Base-by-base conservation (phyloP, 2,888 invertebrate species). In the Diarsia dahlii region DNA sequence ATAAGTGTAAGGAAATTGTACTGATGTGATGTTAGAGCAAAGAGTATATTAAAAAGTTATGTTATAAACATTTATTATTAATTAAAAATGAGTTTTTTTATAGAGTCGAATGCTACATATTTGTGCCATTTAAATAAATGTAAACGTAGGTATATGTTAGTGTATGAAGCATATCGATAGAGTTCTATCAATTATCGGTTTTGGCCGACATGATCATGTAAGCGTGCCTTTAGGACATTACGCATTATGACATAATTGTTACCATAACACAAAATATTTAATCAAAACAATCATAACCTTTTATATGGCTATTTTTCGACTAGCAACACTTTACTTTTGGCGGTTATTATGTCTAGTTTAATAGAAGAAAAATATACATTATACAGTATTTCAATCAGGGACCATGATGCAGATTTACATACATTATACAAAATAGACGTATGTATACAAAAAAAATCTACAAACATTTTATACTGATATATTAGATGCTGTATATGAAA, bases 1-100 rank as follows among this genome's bases (percentile, higher is more conserved):
- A 92, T 87, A 85, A 78, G 78, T 76, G 72, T 88, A 88, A 85
- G 91, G 93, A 93, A 94, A 92, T 93, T 94, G 95, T 94, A 95
- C 95, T 95, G 95, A 95, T 94, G 95, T 95, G 94, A 94, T 94
- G 92, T 91, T 94, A 94, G 93, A 95, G 94, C 93, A 95, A 95
- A 95, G 92, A 94, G 91, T 94, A 93, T 93, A 93, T 91, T 89
- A 90, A 90, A 87, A 12, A 90, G 62, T 79, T 85, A 85, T 89
- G 90, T 91, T 92, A 90, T 88, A 81, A 87, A 90, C 87, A 87
- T 90, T 90, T 87, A 89, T 87, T 85, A 86, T 80, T 80, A 79
- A 76, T 84, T 79, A 82, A 80, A 78, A 76, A 86, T 85, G 87
- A 84, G 90, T 91, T 89, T 88, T 73, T 89, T 88, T 93, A 91